phyloP scores from a whole-genome alignment of 2,888 invertebrate species.

The Agonopterix heracliana region DNA sequence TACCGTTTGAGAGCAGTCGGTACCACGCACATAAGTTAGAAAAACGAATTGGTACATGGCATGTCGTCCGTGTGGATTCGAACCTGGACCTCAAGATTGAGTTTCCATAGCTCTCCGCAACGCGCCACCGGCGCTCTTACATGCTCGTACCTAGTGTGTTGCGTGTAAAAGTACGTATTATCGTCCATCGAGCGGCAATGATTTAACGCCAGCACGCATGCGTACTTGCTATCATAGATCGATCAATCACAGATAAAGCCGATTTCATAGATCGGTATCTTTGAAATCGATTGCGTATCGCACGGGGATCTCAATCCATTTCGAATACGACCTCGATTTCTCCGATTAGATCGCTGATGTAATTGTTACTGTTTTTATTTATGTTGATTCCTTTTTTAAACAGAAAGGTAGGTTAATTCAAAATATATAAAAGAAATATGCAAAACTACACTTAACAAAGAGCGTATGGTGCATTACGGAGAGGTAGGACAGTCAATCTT shows the following conservation, averaged over 20 bases:
- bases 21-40: too few species aligned
- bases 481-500: too few species aligned
- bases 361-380: neutral
- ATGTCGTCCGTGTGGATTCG: too few species aligned
- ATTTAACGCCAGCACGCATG: slow-evolving; percentile 5
- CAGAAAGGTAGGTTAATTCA: neutral
- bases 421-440: too few species aligned
- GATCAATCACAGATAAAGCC: slow-evolving; percentile 4
- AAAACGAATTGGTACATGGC: too few species aligned
- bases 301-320: neutral
- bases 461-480: too few species aligned
- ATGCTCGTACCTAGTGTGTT: neutral
- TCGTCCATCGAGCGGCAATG: neutral
- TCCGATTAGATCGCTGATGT: neutral
- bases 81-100: too few species aligned
- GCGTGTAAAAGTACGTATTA: neutral
- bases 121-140: too few species aligned
- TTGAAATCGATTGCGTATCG: slow-evolving; percentile 4
- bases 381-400: slow-evolving; percentile 12
- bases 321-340: neutral
- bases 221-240: slow-evolving; percentile 2
- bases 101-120: too few species aligned
- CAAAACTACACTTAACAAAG: too few species aligned
- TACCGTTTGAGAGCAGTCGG: too few species aligned
- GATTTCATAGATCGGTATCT: slow-evolving; percentile 7